phyloP scores from a whole-genome alignment of 2,797 vertebrate species.

The Notolepis coatsorum region DNA sequence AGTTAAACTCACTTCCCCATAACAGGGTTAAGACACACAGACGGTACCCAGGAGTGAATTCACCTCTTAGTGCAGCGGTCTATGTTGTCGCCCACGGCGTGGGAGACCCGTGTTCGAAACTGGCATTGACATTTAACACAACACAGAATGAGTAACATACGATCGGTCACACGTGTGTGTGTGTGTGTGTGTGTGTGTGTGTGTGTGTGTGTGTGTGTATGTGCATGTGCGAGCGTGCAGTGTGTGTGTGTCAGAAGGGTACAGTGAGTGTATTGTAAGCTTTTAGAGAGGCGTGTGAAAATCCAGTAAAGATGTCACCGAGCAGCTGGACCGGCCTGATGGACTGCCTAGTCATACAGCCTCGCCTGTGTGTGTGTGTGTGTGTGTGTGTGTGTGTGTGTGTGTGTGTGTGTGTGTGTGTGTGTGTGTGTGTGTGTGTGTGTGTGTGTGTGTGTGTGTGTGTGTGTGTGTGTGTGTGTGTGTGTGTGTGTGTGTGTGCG shows the following conservation, averaged over 20 bases:
- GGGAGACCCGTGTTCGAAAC: too few species aligned
- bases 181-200: not conserved
- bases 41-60: too few species aligned
- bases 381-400: slow-evolving; percentile 5
- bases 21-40: too few species aligned
- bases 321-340: slow-evolving; percentile 66
- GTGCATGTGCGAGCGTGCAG: not conserved
- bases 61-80: too few species aligned
- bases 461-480: slow-evolving; percentile 15
- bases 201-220: not conserved
- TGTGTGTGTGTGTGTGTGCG: slow-evolving; percentile 4
- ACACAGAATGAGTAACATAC: too few species aligned
- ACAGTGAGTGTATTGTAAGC: slow-evolving; percentile 74
- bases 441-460: slow-evolving; percentile 23
- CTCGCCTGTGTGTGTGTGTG: too few species aligned
- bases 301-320: slow-evolving; percentile 75
- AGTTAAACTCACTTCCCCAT: too few species aligned
- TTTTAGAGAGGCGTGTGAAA: slow-evolving; percentile 73
- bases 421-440: slow-evolving; percentile 12
- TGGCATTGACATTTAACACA: too few species aligned
- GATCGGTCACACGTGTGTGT: too few species aligned
- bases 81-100: too few species aligned
- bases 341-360: slow-evolving; percentile 59
- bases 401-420: not conserved
- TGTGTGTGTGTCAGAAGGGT: slow-evolving; percentile 35